Conservation (phyloP, 2,888 invertebrate genomes). For the Athalia rosae region DNA sequence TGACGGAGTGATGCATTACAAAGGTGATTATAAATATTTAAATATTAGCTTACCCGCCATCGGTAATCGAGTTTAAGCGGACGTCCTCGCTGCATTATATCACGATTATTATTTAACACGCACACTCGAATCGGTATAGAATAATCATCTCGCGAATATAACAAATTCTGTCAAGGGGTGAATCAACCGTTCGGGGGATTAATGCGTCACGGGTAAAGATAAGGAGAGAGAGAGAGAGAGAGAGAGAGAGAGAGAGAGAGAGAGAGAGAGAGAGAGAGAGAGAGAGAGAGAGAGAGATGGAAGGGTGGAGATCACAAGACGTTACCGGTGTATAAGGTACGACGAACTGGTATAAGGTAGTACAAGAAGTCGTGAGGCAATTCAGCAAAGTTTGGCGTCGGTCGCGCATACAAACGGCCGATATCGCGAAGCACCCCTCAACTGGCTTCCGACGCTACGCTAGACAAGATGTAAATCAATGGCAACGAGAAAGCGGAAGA, state of each 20-base stretch:
- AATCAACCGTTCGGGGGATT: slow-evolving; percentile 26
- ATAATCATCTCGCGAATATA: too few species aligned
- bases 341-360: slow-evolving; percentile 19
- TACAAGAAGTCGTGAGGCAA: slow-evolving; percentile 71
- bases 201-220: slow-evolving; percentile 47
- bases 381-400: slow-evolving; percentile 72
- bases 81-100: background rate
- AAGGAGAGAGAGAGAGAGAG: slow-evolving; percentile 29
- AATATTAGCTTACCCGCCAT: slow-evolving; percentile 48
- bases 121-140: too few species aligned
- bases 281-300: slow-evolving; percentile 34
- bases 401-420: slow-evolving; percentile 72
- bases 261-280: slow-evolving; percentile 49
- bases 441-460: slow-evolving; percentile 55
- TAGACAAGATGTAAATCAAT: slow-evolving; percentile 73
- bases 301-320: slow-evolving; percentile 49
- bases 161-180: background rate
- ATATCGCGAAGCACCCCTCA: slow-evolving; percentile 62
- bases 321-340: background rate
- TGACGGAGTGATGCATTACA: slow-evolving; percentile 58
- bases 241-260: slow-evolving; percentile 46
- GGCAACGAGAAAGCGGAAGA: slow-evolving; percentile 64
- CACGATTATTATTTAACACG: too few species aligned
- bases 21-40: slow-evolving; percentile 58
- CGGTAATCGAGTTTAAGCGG: slow-evolving; percentile 59